Percentiles rank a stretch among this genome's conserved stretches.
phyloP scores from a whole-genome alignment of 2,888 invertebrate genomes.

The Coenonympha glycerion region DNA sequence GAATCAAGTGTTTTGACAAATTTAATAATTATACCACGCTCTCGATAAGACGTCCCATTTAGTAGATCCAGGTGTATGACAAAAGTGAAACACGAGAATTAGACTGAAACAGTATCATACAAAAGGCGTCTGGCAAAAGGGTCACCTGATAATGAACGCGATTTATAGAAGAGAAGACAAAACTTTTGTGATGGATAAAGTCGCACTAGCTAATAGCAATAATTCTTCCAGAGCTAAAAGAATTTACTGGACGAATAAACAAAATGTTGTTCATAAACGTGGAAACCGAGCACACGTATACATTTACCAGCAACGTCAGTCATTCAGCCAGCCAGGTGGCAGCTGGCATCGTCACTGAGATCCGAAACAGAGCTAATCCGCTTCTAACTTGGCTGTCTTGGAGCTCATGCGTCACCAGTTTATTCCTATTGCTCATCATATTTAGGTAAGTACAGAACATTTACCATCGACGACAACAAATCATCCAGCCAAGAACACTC shows the following conservation, averaged over 20 bases:
- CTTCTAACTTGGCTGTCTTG: slow-evolving; percentile 78
- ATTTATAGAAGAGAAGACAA: neutral
- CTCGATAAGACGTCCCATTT: too few species aligned
- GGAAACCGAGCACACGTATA: slow-evolving; percentile 49
- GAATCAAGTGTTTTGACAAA: too few species aligned
- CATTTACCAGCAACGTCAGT: slow-evolving; percentile 46
- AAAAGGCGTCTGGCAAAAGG: too few species aligned
- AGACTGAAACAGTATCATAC: too few species aligned
- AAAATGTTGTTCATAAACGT: slow-evolving; percentile 44
- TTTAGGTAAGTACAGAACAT: slow-evolving; percentile 66
- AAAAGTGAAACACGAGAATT: too few species aligned
- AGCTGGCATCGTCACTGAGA: slow-evolving; percentile 77
- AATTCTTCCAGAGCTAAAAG: slow-evolving; percentile 43
- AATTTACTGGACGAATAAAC: slow-evolving; percentile 42
- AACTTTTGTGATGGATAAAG: neutral
- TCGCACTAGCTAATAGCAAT: neutral
- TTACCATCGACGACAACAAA: neutral
- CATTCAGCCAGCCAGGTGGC: slow-evolving; percentile 65
- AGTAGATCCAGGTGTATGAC: too few species aligned
- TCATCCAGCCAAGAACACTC: neutral
- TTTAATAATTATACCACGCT: too few species aligned
- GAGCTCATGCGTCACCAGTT: slow-evolving; percentile 78
- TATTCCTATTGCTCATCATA: slow-evolving; percentile 79
- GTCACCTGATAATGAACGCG: too few species aligned
- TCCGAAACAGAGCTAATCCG: slow-evolving; percentile 75